Evolutionary conservation across 2,888 invertebrate genomes (phyloP), one percentile per base, ranked within the genome.

Genomic region (Aleiodes leptofemur): DNA sequence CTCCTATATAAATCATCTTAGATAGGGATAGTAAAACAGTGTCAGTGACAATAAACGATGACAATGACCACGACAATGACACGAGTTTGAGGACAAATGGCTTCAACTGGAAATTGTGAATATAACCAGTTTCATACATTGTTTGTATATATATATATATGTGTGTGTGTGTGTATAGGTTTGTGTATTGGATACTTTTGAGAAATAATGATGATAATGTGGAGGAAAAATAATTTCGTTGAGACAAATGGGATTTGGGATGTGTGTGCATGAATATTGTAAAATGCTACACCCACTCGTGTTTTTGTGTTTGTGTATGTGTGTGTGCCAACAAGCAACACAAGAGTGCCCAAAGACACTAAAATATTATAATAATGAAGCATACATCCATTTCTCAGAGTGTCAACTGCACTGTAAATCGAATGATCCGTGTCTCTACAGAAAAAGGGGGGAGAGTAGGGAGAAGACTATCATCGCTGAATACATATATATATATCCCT

Each of bases 351-450:
- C 61, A 31, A 73, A 69, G 61, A 75, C 61, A 70, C 68, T 59
- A 59, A 11, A 64, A 53, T 66, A 72, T 66, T 72, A 57, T 64
- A 72, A 66, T 72, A 72, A 43, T 43, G 69, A 74, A 74, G 74
- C 57, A 73, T 76, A 64, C 70, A 73, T 74, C 86, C 88, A 88
- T 89, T 89, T 88, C 86, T 89, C 88, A 88, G 87, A 84, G 85
- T 89, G 89, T 89, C 89, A 89, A 87, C 86, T 88, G 87, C 88
- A 89, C 84, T 84, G 86, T 68, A 86, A 86, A 79, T 85, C 84
- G 85, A 86, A 83, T 83, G 83, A 80, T 80, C 81, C 72, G 73
- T 50, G 78, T 72, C 59, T 34, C 2, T 34, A 34, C 34, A 34
- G 34, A 43, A 8, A 11, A 64, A 48, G 64, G 64, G 64, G 64